Evolutionary conservation across 2,113 vertebrate genomes (phyloP).

Genomic region (Cisticola juncidis): DNA sequence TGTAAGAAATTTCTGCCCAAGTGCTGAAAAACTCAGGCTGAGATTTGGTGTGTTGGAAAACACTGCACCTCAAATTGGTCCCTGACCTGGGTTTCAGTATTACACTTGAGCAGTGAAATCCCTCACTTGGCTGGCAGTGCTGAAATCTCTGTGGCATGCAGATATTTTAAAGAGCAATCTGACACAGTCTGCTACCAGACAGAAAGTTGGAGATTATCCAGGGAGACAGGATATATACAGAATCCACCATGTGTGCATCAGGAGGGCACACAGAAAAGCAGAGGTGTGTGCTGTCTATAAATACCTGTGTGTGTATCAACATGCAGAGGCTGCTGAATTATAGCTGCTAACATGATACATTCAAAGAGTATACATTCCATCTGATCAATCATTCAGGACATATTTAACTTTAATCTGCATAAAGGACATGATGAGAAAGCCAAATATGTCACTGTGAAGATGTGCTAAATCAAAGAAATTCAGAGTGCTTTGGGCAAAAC

Average conservation of each 20-base stretch:
- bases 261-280: not conserved
- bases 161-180: not conserved
- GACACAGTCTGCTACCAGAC: not conserved
- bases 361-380: not conserved
- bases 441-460: constrained; percentile 5
- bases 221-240: not conserved
- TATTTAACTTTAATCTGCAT: constrained; percentile 49
- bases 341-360: not conserved
- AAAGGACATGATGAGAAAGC: constrained; percentile 42
- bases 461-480: constrained; percentile 16
- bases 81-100: not conserved
- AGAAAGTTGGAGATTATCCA: not conserved
- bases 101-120: not conserved
- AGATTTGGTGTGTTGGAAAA: not conserved
- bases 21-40: not conserved
- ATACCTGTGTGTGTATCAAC: not conserved
- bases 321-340: not conserved
- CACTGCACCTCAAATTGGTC: not conserved
- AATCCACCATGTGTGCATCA: not conserved
- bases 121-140: not conserved
- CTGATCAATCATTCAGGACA: constrained; percentile 22
- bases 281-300: not conserved
- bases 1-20: not conserved
- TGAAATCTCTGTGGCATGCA: not conserved
- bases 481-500: constrained; percentile 6